phyloP scores from a whole-genome alignment of 2,113 vertebrate genomes.

The Pseudonaja textilis region DNA sequence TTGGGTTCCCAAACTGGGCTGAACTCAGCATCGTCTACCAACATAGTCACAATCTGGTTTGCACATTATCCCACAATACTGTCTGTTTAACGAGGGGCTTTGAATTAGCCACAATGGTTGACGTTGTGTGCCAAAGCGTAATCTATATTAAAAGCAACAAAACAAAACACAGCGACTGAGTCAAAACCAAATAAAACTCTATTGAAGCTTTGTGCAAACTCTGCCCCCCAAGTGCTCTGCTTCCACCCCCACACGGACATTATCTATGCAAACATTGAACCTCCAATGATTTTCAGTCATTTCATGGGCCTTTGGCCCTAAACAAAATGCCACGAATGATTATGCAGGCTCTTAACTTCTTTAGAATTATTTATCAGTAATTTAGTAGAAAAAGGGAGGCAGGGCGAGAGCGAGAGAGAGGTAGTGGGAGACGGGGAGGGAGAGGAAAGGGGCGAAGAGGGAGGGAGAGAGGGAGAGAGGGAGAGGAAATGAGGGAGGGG shows the following conservation, averaged over 20 bases:
- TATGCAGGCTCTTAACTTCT: background rate
- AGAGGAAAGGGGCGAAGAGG: too few relatives aligned
- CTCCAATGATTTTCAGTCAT: background rate
- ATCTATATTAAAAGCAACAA: background rate
- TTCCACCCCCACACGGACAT: background rate
- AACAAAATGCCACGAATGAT: background rate
- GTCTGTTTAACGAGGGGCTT: background rate
- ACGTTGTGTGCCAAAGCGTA: background rate
- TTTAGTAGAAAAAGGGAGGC: background rate
- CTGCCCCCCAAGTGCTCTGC: background rate
- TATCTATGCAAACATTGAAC: background rate
- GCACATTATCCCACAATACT: background rate
- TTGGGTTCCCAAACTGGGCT: background rate
- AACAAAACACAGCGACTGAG: background rate
- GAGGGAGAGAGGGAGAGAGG: too few relatives aligned
- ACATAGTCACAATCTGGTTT: background rate
- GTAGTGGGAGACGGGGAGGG: too few relatives aligned
- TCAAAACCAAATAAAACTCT: background rate
- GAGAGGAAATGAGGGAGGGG: fast-evolving
- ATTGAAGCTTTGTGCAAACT: too few relatives aligned
- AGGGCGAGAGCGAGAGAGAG: too few relatives aligned
- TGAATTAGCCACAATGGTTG: background rate
- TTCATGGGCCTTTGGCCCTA: background rate
- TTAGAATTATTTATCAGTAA: background rate
- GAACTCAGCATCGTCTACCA: background rate